Evolutionary conservation across 1,140 invertebrate species (phyloP).

Genomic region (Scaptomyza hsui): DNA sequence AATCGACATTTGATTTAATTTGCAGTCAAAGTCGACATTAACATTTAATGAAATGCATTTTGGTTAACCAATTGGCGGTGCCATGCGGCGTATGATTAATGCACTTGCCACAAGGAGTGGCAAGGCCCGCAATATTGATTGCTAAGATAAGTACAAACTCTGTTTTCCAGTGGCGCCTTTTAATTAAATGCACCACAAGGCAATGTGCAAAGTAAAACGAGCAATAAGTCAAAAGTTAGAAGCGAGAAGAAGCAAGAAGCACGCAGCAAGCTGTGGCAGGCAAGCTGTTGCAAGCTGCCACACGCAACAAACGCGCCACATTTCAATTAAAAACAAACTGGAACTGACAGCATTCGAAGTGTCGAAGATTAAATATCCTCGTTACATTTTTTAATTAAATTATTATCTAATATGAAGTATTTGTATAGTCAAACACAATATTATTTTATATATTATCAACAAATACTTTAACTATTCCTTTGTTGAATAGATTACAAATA

Average conservation of each 20-base stretch:
- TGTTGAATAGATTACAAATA: too few species aligned
- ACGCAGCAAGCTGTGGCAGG: constrained; percentile 9
- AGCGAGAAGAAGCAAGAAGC: constrained; percentile 7
- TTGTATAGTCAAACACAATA: too few species aligned
- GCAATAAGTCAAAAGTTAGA: background rate
- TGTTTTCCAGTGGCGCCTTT: constrained; percentile 58
- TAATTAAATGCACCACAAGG: constrained; percentile 60
- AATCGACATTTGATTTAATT: constrained; percentile 51
- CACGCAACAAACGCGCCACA: constrained; percentile 40
- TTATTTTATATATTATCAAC: too few species aligned
- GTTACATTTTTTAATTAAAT: background rate
- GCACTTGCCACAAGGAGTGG: constrained; percentile 43
- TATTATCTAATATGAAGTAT: too few species aligned
- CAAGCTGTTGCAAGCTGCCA: constrained; percentile 29
- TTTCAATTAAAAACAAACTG: constrained; percentile 43
- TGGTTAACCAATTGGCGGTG: constrained; percentile 13
- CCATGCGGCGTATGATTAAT: constrained; percentile 64
- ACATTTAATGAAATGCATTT: constrained; percentile 41
- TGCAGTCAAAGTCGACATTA: constrained; percentile 29
- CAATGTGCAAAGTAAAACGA: background rate
- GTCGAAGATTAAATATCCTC: constrained; percentile 4
- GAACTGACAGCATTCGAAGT: background rate
- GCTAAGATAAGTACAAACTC: constrained; percentile 50
- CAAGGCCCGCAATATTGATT: constrained; percentile 45
- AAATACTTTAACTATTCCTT: too few species aligned